phyloP scores from a whole-genome alignment of 2,797 vertebrate genomes.

The Sebastes oblongus region DNA sequence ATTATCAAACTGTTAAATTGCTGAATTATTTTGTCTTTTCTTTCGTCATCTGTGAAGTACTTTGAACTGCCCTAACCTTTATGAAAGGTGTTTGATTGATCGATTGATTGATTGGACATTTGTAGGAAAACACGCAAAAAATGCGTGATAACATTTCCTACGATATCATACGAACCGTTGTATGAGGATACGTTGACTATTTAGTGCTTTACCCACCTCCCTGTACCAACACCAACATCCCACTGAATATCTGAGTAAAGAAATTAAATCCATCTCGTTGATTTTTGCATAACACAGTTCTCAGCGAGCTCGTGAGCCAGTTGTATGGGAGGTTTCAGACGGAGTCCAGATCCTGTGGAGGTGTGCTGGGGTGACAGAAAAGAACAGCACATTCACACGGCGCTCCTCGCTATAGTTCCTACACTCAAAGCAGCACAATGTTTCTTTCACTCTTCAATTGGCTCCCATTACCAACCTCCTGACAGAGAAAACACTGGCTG shows the following conservation, averaged over 20 bases:
- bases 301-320: conserved; percentile 22
- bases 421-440: conserved; percentile 54
- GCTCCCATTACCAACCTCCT: conserved; percentile 56
- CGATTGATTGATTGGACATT: too few relatives aligned
- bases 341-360: too few relatives aligned
- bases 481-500: conserved; percentile 65
- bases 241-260: conserved; percentile 1
- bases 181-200: too few relatives aligned
- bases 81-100: too few relatives aligned
- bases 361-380: conserved; percentile 45
- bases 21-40: too few relatives aligned
- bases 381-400: conserved; percentile 53
- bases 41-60: too few relatives aligned
- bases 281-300: conserved; percentile 18
- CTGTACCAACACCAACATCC: not conserved
- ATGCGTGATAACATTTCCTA: too few relatives aligned
- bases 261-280: not conserved
- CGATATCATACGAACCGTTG: too few relatives aligned
- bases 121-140: too few relatives aligned
- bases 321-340: conserved; percentile 35
- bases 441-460: conserved; percentile 65
- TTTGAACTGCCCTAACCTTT: too few relatives aligned
- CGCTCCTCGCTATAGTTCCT: conserved; percentile 32
- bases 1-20: too few relatives aligned
- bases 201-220: not conserved